A percentile compares a stretch with the other conserved stretches of the same genome.
Evolutionary conservation across 1,140 invertebrate species (phyloP).

Genomic region (Macrostomum lignano): DNA sequence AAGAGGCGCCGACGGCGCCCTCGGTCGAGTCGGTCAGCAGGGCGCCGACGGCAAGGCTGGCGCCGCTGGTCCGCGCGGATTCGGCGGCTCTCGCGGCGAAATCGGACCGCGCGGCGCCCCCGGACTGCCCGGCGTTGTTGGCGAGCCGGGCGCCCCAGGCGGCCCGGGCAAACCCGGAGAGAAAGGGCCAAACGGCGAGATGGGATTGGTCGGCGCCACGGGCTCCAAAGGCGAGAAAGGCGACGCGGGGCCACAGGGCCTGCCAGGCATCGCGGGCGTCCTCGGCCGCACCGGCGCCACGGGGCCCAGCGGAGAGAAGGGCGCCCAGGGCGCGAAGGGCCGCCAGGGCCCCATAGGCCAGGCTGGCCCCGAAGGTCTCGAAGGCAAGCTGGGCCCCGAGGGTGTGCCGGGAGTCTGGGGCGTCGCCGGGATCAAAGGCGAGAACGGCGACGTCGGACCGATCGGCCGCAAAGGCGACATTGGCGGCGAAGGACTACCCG

Average conservation of each 20-base stretch:
- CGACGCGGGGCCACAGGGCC: neutral
- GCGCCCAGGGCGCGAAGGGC: constrained; percentile 2
- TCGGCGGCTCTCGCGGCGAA: constrained; percentile 4
- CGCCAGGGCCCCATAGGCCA: neutral
- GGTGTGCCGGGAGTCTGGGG: constrained; percentile 1
- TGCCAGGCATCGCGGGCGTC: neutral
- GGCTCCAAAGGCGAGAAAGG: neutral
- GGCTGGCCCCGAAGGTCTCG: neutral
- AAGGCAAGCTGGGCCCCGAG: constrained; percentile 1
- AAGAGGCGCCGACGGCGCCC: neutral
- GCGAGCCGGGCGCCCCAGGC: constrained; percentile 2
- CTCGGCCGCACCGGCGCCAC: neutral
- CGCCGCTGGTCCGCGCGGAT: too few relatives aligned
- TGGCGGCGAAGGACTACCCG: too few relatives aligned
- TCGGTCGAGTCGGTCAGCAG: too few relatives aligned
- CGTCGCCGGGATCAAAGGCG: constrained; percentile 1
- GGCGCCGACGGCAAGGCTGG: too few relatives aligned
- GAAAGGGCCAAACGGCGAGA: neutral
- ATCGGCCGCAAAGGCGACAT: too few relatives aligned
- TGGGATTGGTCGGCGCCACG: neutral
- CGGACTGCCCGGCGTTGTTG: constrained; percentile 3
- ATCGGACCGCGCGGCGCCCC: constrained; percentile 5
- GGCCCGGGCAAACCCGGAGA: constrained; percentile 3
- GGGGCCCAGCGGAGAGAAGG: neutral
- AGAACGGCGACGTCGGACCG: neutral